Evolutionary conservation across 2,797 vertebrate genomes (phyloP), one percentile per base, ranked within the genome.

Genomic region (Malacoctenus gilli): DNA sequence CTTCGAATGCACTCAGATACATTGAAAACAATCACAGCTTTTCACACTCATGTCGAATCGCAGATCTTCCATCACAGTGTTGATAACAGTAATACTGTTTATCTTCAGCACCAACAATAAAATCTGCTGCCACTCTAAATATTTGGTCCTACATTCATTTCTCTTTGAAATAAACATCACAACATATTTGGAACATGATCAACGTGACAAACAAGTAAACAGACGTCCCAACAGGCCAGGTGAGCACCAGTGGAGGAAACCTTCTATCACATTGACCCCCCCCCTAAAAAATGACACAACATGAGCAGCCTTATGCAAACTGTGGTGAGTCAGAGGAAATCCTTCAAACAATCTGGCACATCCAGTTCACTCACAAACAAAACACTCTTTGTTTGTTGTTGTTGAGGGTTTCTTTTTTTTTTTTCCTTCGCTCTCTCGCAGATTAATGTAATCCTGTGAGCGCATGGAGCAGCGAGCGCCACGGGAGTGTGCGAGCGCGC

Each of bases 351-450:
- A 86, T 91, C 85, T 89, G 87, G 84, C 84, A 87, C 80, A 68
- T 87, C 77, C 79, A 78, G 79, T 83, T 66, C 67, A 69, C 75
- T 68, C 52, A 60, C 57, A 86, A 91, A 90, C 90, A 92, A 85
- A 81, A 79, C 76, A 51, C 73, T 86, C 87, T 84, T 93, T 92
- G 87, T 91, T 90, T 92, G 88, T 90, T 93, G 87, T 90, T 89
- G 85, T 86, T 87, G 77, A 83, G n/a, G n/a, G n/a, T n/a, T n/a
- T n/a, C n/a, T n/a, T n/a, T n/a, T n/a, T n/a, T n/a, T n/a, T n/a
- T n/a, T n/a, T n/a, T n/a, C n/a, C n/a, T n/a, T n/a, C n/a, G 77
- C 79, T 87, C 80, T 80, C 71, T 70, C 48, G 75, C 69, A 81
- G 89, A 89, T 89, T 90, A 89, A 75, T 78, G 68, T 83, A 90